These are phyloP conservation scores for Drosophila bocki DNA, from an alignment of 1,140 invertebrate species.

Conservation along the genomic window DNA sequence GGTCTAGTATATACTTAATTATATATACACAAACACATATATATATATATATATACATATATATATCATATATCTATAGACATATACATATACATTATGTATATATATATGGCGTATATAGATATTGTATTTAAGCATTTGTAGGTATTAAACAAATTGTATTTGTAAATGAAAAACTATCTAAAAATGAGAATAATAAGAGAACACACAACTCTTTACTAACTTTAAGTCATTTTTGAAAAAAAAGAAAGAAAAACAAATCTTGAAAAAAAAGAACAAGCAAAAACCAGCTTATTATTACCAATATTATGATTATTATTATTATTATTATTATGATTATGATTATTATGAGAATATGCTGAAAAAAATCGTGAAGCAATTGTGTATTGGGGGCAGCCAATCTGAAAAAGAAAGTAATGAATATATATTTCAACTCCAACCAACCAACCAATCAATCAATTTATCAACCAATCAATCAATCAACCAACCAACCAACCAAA, in stretches of 20 bases:
- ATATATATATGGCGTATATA: slow-evolving; percentile 46
- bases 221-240: slow-evolving; percentile 62
- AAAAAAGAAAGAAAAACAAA: slow-evolving; percentile 29
- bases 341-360: slow-evolving; percentile 81
- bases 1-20: slow-evolving; percentile 51
- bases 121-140: slow-evolving; percentile 79
- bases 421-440: slow-evolving; percentile 48
- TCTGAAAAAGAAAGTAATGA: slow-evolving; percentile 77
- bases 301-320: slow-evolving; percentile 62
- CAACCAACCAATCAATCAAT: slow-evolving; percentile 49
- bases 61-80: neutral
- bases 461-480: slow-evolving; percentile 42
- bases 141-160: slow-evolving; percentile 78
- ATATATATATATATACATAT: slow-evolving; percentile 47
- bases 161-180: slow-evolving; percentile 75
- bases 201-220: slow-evolving; percentile 55
- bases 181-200: slow-evolving; percentile 53
- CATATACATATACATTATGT: slow-evolving; percentile 39
- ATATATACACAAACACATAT: slow-evolving; percentile 36
- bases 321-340: slow-evolving; percentile 78
- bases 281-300: slow-evolving; percentile 66
- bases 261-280: slow-evolving; percentile 43
- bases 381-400: slow-evolving; percentile 85
- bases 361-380: slow-evolving; percentile 85
- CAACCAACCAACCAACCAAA: slow-evolving; percentile 44